Percentiles rank a stretch among this genome's conserved stretches.
These are phyloP conservation scores for Petrolisthes manimaculis DNA, from an alignment of 2,888 invertebrate genomes.

Conservation along the genomic window DNA sequence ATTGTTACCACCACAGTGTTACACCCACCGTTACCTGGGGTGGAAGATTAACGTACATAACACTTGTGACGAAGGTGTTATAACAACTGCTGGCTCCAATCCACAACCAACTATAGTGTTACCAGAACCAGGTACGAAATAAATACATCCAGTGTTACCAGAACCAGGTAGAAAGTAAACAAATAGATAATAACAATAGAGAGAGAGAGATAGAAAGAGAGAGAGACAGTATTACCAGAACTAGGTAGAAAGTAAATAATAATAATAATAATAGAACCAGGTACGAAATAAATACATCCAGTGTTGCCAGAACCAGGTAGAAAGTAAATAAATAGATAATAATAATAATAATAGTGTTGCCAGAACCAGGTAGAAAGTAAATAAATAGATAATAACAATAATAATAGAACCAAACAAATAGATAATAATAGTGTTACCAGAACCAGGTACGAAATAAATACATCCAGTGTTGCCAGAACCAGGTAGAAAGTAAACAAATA, in stretches of 20 bases:
- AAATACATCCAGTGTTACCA: too few species aligned
- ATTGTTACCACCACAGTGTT: slow-evolving; percentile 77
- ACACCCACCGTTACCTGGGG: slow-evolving; percentile 91
- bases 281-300: too few species aligned
- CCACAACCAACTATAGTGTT: slow-evolving; percentile 14
- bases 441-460: slow-evolving; percentile 18
- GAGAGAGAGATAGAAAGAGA: too few species aligned
- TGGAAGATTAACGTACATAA: slow-evolving; percentile 95
- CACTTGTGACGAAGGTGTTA: slow-evolving; percentile 67
- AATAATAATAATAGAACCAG: too few species aligned
- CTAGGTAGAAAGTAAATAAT: too few species aligned
- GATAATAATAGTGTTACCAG: slow-evolving; percentile 23
- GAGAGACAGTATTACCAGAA: too few species aligned
- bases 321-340: too few species aligned
- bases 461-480: slow-evolving; percentile 27
- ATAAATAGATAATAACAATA: background rate
- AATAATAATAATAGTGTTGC: slow-evolving; percentile 16
- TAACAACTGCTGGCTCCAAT: slow-evolving; percentile 23
- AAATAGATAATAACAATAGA: too few species aligned
- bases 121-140: background rate
- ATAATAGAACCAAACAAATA: slow-evolving; percentile 4
- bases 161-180: too few species aligned
- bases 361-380: too few species aligned
- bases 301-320: too few species aligned
- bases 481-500: too few species aligned